Base-by-base conservation (phyloP, 2,888 invertebrate species). In the Lithophane ornitopus region DNA sequence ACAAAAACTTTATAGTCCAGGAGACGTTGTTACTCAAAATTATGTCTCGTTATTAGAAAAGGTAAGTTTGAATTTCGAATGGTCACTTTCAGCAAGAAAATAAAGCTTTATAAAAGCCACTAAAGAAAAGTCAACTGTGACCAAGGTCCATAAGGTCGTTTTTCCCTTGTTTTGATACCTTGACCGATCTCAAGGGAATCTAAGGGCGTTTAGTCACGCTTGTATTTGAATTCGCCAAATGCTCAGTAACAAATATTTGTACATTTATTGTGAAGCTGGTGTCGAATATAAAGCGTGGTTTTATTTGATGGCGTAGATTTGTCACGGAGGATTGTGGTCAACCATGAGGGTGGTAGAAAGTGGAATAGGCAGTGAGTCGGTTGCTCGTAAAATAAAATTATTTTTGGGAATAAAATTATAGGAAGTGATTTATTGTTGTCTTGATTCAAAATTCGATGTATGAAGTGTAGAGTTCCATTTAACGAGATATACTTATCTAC, bases 171-270 rank as follows among this genome's bases (percentile, higher is more conserved):
- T n/a, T 1, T 26, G 0, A 28, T 78, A 82, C 84, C 91, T 94
- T 95, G 95, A 95, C 95, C 95, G 91, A 93, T 95, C 96, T 93
- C 95, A 81, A 87, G 95, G 95, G 96, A 96, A 92, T 92, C 89
- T 90, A 89, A 91, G 91, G 93, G 94, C 91, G 85, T 95, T 96
- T 96, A 92, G 96, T 95, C 93, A 95, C 93, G 96, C 95, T 94
- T 94, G 95, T 96, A 96, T 96, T 96, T 94, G 96, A 95, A 95
- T 95, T 93, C 92, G 90, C 92, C 91, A 92, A 94, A 94, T 93
- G 93, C 91, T 92, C 85, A 92, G 93, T 94, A 93, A 95, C 96
- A 96, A 96, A 96, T 96, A 96, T 96, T 96, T 96, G 94, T 94
- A 96, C 95, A 94, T 96, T 95, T 96, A 96, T 96, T 96, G 92